Conservation (phyloP, 2,113 vertebrate genomes). For the Amblyopsis rosae region DNA sequence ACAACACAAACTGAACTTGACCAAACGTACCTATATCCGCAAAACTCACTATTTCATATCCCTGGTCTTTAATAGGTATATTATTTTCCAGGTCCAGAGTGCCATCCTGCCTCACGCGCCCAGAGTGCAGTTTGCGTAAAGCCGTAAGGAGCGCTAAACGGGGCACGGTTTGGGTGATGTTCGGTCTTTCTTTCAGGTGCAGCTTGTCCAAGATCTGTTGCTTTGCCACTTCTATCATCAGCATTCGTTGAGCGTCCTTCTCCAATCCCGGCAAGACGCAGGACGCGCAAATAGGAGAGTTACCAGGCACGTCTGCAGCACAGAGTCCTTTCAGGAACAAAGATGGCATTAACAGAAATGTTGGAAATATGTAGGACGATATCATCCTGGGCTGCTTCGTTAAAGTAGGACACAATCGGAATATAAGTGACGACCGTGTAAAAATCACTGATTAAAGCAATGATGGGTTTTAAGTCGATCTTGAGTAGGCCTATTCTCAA, state of each 20-base stretch:
- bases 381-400: slow-evolving; percentile 22
- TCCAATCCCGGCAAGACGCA: slow-evolving; percentile 75
- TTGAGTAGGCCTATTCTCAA: slow-evolving; percentile 15
- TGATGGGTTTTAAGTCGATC: slow-evolving; percentile 19
- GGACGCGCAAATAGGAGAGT: slow-evolving; percentile 66
- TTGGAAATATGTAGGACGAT: slow-evolving; percentile 12
- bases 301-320: slow-evolving; percentile 38
- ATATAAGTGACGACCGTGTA: slow-evolving; percentile 23
- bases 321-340: slow-evolving; percentile 44
- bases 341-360: slow-evolving; percentile 50
- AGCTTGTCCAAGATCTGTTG: slow-evolving; percentile 87
- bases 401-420: slow-evolving; percentile 18
- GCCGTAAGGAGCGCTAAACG: slow-evolving; percentile 80
- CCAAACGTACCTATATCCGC: slow-evolving; percentile 86
- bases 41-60: slow-evolving; percentile 94
- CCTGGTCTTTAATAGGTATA: slow-evolving; percentile 67
- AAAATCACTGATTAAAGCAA: slow-evolving; percentile 12
- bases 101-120: slow-evolving; percentile 67
- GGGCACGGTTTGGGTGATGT: slow-evolving; percentile 81
- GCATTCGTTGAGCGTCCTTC: slow-evolving; percentile 71
- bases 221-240: slow-evolving; percentile 85
- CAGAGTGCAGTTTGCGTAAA: slow-evolving; percentile 81
- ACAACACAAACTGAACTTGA: too few relatives aligned
- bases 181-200: slow-evolving; percentile 86
- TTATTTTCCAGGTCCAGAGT: slow-evolving; percentile 62